phyloP scores from a whole-genome alignment of 2,113 vertebrate species.

The Laterallus jamaicensis region DNA sequence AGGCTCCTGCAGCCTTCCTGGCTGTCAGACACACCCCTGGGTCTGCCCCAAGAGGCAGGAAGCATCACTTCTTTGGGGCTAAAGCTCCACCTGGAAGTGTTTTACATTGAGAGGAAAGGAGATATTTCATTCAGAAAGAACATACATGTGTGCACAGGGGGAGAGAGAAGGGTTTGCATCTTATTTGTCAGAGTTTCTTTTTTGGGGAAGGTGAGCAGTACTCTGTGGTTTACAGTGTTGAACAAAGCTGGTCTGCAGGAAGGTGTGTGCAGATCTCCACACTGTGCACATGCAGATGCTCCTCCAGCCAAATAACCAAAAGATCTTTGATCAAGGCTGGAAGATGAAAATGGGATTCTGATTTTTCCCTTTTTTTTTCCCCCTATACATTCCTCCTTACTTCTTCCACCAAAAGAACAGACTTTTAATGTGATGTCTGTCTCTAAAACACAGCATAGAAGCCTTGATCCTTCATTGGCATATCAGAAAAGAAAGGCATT shows the following conservation, averaged over 20 bases:
- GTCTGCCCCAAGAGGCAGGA: neutral
- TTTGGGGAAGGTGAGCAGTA: neutral
- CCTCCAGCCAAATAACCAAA: neutral
- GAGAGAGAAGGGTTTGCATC: neutral
- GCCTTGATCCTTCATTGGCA: neutral
- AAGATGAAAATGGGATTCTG: neutral
- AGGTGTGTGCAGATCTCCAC: neutral
- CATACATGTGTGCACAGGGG: fast-evolving
- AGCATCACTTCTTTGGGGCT: neutral
- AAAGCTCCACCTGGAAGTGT: neutral
- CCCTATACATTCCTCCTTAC: neutral
- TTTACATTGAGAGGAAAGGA: neutral
- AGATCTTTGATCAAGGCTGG: neutral
- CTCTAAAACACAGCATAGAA: neutral
- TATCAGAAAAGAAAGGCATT: neutral
- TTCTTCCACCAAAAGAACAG: neutral
- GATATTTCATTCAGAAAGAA: neutral
- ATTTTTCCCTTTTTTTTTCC: neutral
- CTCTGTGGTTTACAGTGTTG: neutral
- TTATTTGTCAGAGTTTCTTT: neutral
- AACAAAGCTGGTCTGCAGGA: neutral
- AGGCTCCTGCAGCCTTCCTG: neutral
- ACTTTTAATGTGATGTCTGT: neutral
- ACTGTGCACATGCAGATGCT: neutral
- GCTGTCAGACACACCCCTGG: neutral